Evolutionary conservation across 2,797 vertebrate genomes (phyloP), one percentile per base, ranked within the genome.

Genomic region (Neoniphon sammara): DNA sequence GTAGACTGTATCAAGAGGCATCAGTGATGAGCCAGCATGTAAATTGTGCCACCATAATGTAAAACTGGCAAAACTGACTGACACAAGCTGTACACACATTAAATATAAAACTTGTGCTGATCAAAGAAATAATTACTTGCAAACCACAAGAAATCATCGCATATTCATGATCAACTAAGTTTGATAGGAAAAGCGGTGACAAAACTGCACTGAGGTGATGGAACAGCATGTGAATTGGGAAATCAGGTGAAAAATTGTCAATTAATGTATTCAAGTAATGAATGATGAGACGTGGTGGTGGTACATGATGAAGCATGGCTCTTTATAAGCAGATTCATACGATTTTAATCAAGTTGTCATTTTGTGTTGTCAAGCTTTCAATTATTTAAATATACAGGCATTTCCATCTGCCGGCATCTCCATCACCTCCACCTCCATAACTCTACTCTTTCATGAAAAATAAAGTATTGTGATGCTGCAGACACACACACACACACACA

Each of bases 181-280:
- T 1, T 39, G 11, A 39, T 10, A 7, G 46, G 4, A 46, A 21
- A 18, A 50, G 4, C 25, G 10, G 9, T 21, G 9, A 21, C 47
- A 21, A 20, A 50, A n/a, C 9, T 50, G 47, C 14, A 47, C 15
- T 39, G 36, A 39, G 1, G 46, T 47, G 14, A 47, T 17, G 15
- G 44, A 5, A 15, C 14, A 17, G 36, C 36, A 39, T 39, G 9
- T 39, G 36, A 39, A 39, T 3, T 39, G 36, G 8, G 8, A 39
- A 12, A 39, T 12, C 7, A 23, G 3, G 7, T 6, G 7, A 84
- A 4, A 54, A 62, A 23, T 66, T 42, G 7, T 63, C 50, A 30
- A 56, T 62, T 52, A 12, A 53, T 58, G 56, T 50, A 42, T 64
- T 58, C 9, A 66, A 71, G 77, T 73, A 31, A 81, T 73, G 47